Conservation (phyloP, 2,797 vertebrate species). For the Morelia viridis region DNA sequence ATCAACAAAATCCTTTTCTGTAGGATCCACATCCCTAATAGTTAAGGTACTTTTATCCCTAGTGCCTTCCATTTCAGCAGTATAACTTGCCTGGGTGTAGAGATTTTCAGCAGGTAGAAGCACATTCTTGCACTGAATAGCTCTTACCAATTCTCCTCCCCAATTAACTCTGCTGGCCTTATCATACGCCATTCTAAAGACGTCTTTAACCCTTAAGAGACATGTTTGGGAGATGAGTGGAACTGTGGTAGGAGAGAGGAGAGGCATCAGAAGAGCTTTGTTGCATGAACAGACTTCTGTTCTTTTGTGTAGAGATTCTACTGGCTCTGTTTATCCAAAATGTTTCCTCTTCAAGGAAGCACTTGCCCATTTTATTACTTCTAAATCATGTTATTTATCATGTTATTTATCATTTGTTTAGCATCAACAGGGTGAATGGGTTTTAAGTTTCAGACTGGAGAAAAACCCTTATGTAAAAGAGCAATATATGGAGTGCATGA, state of each 20-base stretch:
- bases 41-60: neutral
- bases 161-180: neutral
- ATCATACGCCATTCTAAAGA: neutral
- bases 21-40: neutral
- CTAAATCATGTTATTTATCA: neutral
- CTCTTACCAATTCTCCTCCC: neutral
- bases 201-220: neutral
- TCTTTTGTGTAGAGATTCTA: neutral
- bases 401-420: neutral
- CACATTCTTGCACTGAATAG: neutral
- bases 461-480: neutral
- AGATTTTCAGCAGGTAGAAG: neutral
- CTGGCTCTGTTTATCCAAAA: neutral
- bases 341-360: neutral
- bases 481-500: neutral
- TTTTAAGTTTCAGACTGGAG: neutral
- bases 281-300: neutral
- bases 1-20: neutral
- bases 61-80: neutral
- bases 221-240: neutral
- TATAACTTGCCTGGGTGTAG: neutral
- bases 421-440: neutral
- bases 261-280: neutral
- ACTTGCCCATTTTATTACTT: constrained; percentile 4
- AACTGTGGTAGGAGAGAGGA: neutral